Percentiles rank a stretch among this genome's conserved stretches.
phyloP scores from a whole-genome alignment of 1,140 invertebrate genomes.

The Agraylea sexmaculata region DNA sequence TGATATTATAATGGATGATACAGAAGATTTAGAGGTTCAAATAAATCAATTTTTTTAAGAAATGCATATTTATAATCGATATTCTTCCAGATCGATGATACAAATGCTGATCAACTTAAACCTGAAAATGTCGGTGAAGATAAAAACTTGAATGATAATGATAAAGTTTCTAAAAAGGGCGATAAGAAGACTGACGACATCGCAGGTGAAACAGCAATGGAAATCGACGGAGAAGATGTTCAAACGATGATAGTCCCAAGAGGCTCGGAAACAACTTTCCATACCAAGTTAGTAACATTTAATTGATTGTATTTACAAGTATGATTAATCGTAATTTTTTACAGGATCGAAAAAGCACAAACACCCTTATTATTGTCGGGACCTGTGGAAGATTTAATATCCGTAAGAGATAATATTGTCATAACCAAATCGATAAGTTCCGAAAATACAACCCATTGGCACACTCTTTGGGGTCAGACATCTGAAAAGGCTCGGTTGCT shows the following conservation, averaged over 20 bases:
- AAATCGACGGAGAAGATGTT: slow-evolving; percentile 66
- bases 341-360: slow-evolving; percentile 13
- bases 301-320: slow-evolving; percentile 17
- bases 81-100: slow-evolving; percentile 28
- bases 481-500: slow-evolving; percentile 70
- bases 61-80: not conserved
- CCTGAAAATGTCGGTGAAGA: slow-evolving; percentile 41
- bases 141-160: slow-evolving; percentile 35
- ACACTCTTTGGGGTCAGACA: slow-evolving; percentile 41
- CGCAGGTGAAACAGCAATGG: slow-evolving; percentile 41
- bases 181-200: slow-evolving; percentile 31
- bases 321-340: slow-evolving; percentile 1
- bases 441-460: slow-evolving; percentile 22
- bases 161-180: slow-evolving; percentile 39
- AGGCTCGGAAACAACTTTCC: slow-evolving; percentile 53
- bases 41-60: not conserved
- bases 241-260: slow-evolving; percentile 54
- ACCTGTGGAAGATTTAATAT: no score
- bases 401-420: no score
- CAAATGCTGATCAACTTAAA: slow-evolving; percentile 39
- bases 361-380: no score
- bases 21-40: slow-evolving; percentile 33
- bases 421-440: no score
- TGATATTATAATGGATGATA: slow-evolving; percentile 41
- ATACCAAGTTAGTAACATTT: slow-evolving; percentile 38